A percentile compares a stretch with the other conserved stretches of the same genome.
These are phyloP conservation scores for Gnatocerus cornutus DNA, from an alignment of 2,888 invertebrate genomes.

Conservation along the genomic window DNA sequence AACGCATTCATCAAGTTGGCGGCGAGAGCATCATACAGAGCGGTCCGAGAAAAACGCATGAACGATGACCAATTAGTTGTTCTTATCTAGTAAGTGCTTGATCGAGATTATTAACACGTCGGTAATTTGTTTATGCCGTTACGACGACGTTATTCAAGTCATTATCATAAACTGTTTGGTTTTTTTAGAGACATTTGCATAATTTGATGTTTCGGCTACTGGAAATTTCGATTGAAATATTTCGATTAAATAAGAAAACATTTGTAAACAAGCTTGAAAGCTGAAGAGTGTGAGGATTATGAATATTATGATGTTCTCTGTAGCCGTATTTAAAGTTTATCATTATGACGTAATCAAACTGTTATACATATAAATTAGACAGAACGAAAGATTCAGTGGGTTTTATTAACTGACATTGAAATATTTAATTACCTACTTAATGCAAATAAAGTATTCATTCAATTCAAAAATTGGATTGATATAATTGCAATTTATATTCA, in stretches of 20 bases:
- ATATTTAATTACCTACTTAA: no score
- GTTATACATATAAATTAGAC: not conserved
- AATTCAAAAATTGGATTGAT: no score
- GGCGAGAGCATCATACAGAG: slow-evolving; percentile 21
- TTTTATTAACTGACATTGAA: not conserved
- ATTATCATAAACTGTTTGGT: slow-evolving; percentile 20
- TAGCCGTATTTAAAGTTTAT: not conserved
- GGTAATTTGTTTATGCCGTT: slow-evolving; percentile 32
- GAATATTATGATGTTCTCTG: not conserved
- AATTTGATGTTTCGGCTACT: slow-evolving; percentile 10
- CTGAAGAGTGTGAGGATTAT: no score
- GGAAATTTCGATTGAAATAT: not conserved
- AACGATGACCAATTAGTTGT: slow-evolving; percentile 28
- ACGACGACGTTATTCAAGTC: slow-evolving; percentile 3
- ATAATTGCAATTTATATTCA: no score
- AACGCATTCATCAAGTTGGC: slow-evolving; percentile 35
- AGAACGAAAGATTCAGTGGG: not conserved
- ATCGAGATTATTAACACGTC: slow-evolving; percentile 6
- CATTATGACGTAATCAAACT: not conserved
- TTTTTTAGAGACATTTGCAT: slow-evolving; percentile 13
- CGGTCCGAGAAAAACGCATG: slow-evolving; percentile 14
- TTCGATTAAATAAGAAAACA: not conserved
- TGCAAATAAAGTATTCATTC: no score
- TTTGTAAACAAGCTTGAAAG: not conserved
- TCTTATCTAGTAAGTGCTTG: not conserved